Evolutionary conservation across 1,140 invertebrate genomes (phyloP), one percentile per base, ranked within the genome.

Genomic region (Oppia nitens): DNA sequence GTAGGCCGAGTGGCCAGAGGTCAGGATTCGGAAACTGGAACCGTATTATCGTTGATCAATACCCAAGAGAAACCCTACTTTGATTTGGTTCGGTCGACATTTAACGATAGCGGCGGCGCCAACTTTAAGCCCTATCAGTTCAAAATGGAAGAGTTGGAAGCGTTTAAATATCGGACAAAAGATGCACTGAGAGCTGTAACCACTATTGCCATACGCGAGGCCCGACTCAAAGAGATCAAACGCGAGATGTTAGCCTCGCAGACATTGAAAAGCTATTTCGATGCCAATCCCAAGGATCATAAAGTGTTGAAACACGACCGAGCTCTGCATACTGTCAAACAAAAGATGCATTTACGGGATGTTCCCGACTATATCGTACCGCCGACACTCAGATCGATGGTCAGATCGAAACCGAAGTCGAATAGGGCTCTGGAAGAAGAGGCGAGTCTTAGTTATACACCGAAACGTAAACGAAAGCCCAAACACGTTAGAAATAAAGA

Each of bases 161-260:
- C 89, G 0, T 98, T 98, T 69, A 78, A 85, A 60, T 95, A 98
- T 74, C 76, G 95, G 68, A 84, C 91, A 0, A 79, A 82, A 66
- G 95, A 98, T 78, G 93, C 90, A 2, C 86, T 92, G 83, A 81
- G 84, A 66, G 87, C 90, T 1, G 86, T 94, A 0, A 98, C 93
- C 0, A 81, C 83, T 67, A 84, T 90, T 60, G 91, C 90, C 0
- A 83, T 98, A 0, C 76, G 87, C 55, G 90, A 98, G 71, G 90
- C 91, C 0, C 76, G 95, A 55, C 74, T 98, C 6, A 90, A 90
- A 68, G 95, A 99, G 79, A 96, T 99, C 51, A 90, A 90, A 73
- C 78, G 81, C 57, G 93, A 98, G 75, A 80, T 98, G 45, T 75
- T 98, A 32, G 91, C 87, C 68, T 94, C 88, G 59, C 78, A 90